Evolutionary conservation across 2,888 invertebrate genomes (phyloP).

Genomic region (Terebella lapidaria): DNA sequence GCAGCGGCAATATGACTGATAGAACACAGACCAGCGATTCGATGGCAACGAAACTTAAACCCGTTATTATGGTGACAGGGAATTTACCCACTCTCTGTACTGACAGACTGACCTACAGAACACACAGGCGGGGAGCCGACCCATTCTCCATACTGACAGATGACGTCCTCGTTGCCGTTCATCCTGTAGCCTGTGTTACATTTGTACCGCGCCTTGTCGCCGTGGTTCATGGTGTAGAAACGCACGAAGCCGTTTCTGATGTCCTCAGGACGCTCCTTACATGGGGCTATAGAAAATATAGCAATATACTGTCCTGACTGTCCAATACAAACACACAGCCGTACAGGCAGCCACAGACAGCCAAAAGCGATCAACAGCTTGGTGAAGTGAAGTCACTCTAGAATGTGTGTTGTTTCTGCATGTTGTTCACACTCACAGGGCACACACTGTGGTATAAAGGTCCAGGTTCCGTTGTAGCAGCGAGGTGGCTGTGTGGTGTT

Average conservation of each 20-base stretch:
- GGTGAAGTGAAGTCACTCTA: no score
- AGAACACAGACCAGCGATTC: no score
- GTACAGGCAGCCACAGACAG: no score
- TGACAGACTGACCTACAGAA: conserved; percentile 59
- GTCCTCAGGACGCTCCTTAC: conserved; percentile 74
- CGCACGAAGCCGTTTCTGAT: conserved; percentile 93
- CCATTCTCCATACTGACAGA: conserved; percentile 94
- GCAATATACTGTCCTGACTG: no score
- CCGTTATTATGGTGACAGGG: no score
- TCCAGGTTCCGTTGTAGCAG: conserved; percentile 95
- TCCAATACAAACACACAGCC: no score
- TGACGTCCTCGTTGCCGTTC: conserved; percentile 60
- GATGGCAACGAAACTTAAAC: no score
- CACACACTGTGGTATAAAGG: conserved; percentile 82
- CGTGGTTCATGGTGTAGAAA: conserved; percentile 95
- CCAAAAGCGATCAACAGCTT: no score
- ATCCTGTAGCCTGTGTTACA: conserved; percentile 89
- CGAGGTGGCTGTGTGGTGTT: conserved; percentile 51
- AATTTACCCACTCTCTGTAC: no score
- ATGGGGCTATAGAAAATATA: conserved; percentile 59
- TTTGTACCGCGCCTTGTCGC: conserved; percentile 86
- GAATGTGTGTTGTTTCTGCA: no score
- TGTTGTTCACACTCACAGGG: conserved; percentile 69
- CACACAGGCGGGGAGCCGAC: conserved; percentile 76
- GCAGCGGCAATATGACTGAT: no score